These are phyloP conservation scores for Hylaeus anthracinus DNA, from an alignment of 1,140 invertebrate species.

Conservation along the genomic window DNA sequence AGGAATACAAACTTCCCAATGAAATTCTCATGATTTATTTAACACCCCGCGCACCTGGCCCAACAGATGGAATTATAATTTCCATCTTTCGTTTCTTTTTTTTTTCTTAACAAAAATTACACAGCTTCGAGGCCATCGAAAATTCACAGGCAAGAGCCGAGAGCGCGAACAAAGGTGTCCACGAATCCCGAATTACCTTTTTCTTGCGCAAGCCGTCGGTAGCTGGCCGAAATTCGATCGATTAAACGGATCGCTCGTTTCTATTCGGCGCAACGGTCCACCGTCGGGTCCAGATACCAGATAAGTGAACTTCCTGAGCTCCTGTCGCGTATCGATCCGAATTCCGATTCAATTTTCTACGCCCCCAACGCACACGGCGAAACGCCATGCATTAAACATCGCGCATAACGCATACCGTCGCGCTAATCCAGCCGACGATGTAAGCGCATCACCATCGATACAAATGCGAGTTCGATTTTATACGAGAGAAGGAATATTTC, in stretches of 20 bases:
- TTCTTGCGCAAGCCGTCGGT: not conserved
- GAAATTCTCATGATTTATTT: no score
- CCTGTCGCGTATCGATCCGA: slow-evolving; percentile 61
- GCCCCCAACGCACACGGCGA: slow-evolving; percentile 50
- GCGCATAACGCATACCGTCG: slow-evolving; percentile 54
- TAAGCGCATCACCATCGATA: slow-evolving; percentile 36
- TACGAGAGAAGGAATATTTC: not conserved
- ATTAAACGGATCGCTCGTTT: slow-evolving; percentile 56
- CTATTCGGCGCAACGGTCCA: slow-evolving; percentile 50
- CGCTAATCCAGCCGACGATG: slow-evolving; percentile 42
- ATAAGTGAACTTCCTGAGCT: slow-evolving; percentile 57
- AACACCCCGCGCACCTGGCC: no score
- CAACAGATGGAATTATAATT: not conserved
- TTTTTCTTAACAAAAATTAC: not conserved
- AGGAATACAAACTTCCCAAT: no score
- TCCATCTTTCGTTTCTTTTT: not conserved
- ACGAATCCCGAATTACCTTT: slow-evolving; percentile 10
- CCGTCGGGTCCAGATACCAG: slow-evolving; percentile 43
- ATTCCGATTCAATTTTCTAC: slow-evolving; percentile 64
- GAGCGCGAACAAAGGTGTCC: not conserved
- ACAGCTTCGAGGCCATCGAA: not conserved
- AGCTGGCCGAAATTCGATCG: slow-evolving; percentile 13
- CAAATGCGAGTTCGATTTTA: slow-evolving; percentile 13
- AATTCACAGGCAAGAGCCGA: not conserved
- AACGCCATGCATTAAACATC: slow-evolving; percentile 63